Conservation (phyloP, 1,140 invertebrate species). For the Ephestia elutella region DNA sequence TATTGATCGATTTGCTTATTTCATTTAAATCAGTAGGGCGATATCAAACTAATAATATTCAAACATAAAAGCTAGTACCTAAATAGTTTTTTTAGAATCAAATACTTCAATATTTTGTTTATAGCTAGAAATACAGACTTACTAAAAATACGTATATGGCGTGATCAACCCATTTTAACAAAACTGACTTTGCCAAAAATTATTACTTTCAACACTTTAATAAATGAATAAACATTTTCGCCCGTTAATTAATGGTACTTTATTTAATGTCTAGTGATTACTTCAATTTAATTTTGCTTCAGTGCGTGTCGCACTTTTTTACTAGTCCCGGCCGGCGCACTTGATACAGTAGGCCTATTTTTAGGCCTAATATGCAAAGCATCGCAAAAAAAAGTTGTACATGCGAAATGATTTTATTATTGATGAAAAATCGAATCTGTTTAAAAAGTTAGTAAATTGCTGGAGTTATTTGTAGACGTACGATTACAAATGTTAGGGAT, state of each 20-base stretch:
- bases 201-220: neutral
- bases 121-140: too few species aligned
- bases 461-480: slow-evolving; percentile 2
- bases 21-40: neutral
- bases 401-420: neutral
- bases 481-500: neutral
- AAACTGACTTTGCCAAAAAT: neutral
- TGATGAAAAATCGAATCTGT: neutral
- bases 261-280: slow-evolving; percentile 1
- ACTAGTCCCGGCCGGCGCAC: neutral
- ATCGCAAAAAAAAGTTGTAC: neutral
- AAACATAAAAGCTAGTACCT: too few species aligned
- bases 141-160: too few species aligned
- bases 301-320: neutral
- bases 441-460: neutral
- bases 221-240: neutral
- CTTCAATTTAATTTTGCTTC: slow-evolving; percentile 3
- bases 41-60: too few species aligned
- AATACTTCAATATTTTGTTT: too few species aligned
- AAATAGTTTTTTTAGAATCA: too few species aligned
- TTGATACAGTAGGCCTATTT: slow-evolving; percentile 10
- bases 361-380: slow-evolving; percentile 10
- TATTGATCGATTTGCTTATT: neutral
- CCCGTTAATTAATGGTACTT: slow-evolving; percentile 3
- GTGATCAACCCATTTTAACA: too few species aligned